Conservation (phyloP, 2,888 invertebrate species). For the Euspilapteryx auroguttella region DNA sequence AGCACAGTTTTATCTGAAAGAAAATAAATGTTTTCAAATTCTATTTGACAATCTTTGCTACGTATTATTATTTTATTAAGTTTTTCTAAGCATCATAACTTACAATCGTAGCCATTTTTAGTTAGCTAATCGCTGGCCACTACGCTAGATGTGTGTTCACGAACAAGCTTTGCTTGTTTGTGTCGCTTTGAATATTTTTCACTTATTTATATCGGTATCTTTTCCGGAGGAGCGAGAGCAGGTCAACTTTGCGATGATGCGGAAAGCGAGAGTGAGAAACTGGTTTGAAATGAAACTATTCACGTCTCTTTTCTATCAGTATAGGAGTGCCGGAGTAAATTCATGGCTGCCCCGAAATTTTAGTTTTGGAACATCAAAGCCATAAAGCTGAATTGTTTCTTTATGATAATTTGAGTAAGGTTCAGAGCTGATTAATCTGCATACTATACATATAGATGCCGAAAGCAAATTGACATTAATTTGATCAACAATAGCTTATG, state of each 20-base stretch:
- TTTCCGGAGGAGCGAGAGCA: too few relatives aligned
- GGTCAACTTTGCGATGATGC: conserved; percentile 21
- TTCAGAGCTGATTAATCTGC: too few relatives aligned
- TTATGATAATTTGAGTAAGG: too few relatives aligned
- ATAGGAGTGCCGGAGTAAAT: too few relatives aligned
- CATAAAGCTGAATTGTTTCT: too few relatives aligned
- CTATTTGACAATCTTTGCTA: neutral
- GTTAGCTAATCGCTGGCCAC: conserved; percentile 58
- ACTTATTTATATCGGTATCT: conserved; percentile 56
- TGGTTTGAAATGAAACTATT: conserved; percentile 30
- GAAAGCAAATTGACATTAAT: too few relatives aligned
- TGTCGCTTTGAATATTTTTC: conserved; percentile 24
- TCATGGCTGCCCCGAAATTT: too few relatives aligned
- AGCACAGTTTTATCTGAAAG: conserved; percentile 41
- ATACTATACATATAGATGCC: too few relatives aligned
- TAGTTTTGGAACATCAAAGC: too few relatives aligned
- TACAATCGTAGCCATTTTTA: conserved; percentile 50
- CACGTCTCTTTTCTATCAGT: conserved; percentile 49
- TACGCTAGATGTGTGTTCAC: conserved; percentile 28
- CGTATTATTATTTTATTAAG: neutral
- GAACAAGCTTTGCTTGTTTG: conserved; percentile 45
- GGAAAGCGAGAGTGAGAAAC: conserved; percentile 31
- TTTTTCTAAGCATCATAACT: conserved; percentile 13
- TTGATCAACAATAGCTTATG: too few relatives aligned
- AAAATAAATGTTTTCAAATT: conserved; percentile 8